Evolutionary conservation across 2,113 vertebrate species (phyloP), one percentile per base, ranked within the genome.

Genomic region (Rhea pennata): DNA sequence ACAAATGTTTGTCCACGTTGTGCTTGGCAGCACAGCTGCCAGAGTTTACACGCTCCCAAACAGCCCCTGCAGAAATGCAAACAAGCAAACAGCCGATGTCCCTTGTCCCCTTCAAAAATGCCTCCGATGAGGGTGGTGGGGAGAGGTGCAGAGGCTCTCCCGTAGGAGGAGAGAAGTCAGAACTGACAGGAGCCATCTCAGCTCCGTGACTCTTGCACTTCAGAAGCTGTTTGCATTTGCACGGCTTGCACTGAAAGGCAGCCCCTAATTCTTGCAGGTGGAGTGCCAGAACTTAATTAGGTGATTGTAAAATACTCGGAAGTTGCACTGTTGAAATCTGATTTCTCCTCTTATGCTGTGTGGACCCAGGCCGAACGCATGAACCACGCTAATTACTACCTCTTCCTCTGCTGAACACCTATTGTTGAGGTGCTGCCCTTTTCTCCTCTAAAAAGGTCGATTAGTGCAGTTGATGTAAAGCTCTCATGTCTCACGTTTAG

Each of bases 151-250:
- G 66, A 51, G 56, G 27, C 16, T 67, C 64, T 44, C 75, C 39
- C 40, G 44, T 20, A 64, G 50, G 59, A 11, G 19, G 56, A 22
- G 40, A 39, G 50, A 42, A n/a, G 44, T 44, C 36, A 71, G 13
- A 62, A 3, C 9, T 56, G 50, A 6, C 0, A 0, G 27, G 65
- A 20, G 27, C 56, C 1, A 0, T 46, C 67, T 76, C 71, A 39
- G 11, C 13, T 24, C 15, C 15, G 56, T 16, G 73, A 17, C 51
- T 75, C 56, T 56, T 75, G 50, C 71, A 22, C 1, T 1, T 64
- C 71, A 48, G 70, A 11, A 72, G 67, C 50, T 23, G 12, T 44
- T 67, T 76, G 36, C 9, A 81, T 86, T 42, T 81, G 65, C 19
- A 22, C 24, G 20, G 3, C 40, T 90, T 44, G n/a, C 23, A 4